phyloP scores from a whole-genome alignment of 2,797 vertebrate genomes.

The Crypturellus tataupa region DNA sequence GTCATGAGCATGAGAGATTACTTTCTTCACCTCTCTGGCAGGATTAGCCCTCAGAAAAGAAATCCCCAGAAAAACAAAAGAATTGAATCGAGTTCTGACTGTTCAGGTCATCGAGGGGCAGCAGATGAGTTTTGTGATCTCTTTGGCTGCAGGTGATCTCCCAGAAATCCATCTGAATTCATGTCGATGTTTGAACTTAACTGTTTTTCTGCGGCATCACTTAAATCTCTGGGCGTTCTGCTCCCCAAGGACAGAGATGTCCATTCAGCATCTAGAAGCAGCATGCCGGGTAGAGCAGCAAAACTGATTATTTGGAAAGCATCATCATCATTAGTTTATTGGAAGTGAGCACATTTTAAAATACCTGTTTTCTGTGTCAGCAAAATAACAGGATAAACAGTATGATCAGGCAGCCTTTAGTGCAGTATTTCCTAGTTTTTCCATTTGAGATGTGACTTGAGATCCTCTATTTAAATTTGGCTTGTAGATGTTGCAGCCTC shows the following conservation, averaged over 20 bases:
- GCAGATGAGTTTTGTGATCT: background rate
- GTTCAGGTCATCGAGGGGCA: background rate
- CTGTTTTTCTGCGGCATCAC: background rate
- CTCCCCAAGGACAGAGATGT: background rate
- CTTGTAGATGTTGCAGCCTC: background rate
- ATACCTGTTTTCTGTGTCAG: background rate
- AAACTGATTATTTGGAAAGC: background rate
- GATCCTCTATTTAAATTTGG: background rate
- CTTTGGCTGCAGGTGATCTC: background rate
- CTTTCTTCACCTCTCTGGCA: background rate
- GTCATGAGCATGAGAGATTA: background rate
- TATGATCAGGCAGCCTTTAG: background rate
- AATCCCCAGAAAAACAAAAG: rapidly evolving
- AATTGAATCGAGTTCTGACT: background rate
- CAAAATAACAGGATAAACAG: background rate
- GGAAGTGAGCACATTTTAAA: background rate
- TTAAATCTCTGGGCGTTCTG: background rate
- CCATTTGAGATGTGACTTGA: background rate
- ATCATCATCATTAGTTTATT: background rate
- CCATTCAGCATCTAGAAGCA: background rate
- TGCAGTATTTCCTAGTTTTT: rapidly evolving
- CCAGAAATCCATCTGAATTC: background rate
- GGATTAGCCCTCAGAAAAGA: background rate
- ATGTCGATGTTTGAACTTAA: background rate
- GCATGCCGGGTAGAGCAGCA: background rate